Evolutionary conservation across 30 jellyfish, hydroid and myxozoan species (phyloP), one percentile per base, ranked within the genome.

Genomic region (Hydractinia echinata): DNA sequence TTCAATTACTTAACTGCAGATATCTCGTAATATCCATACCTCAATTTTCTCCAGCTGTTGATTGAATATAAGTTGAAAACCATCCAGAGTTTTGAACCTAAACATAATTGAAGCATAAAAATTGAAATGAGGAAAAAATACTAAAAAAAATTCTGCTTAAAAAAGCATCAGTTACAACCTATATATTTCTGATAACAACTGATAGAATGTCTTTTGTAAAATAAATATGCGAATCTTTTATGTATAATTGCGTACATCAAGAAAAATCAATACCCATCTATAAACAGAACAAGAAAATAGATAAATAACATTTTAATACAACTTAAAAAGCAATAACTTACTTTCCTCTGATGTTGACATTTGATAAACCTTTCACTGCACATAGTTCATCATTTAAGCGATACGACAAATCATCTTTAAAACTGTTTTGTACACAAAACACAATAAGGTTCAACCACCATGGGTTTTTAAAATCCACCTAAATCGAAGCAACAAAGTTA

Each of bases 401-500:
- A 30, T 21, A 16, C 68, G 54, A 13, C n/a, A 74, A 74, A 51
- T 74, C 66, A 51, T 74, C 62, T 48, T 55, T 49, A 19, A 74
- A 49, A 74, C 74, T 19, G 14, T 74, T 53, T 3, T 13, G 15
- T 49, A 8, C 20, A 18, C 69, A 19, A 4, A 49, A 74, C 51
- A 30, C 4, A 5, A 49, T 54, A 9, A 74, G 67, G 14, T 74
- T 54, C 67, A 74, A 8, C 83, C 83, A 74, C 83, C 83, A 74
- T 49, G 83, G 83, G 7, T 74, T 50, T 5, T 55, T 58, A 74
- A 50, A 52, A 74, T 74, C 83, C 2, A 74, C 15, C 83, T 74
- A 44, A 74, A 16, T 5, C 10, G 10, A 74, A 5, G 69, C 19
- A 64, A 7, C 74, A 64, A 64, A 64, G 74, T n/a, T 30, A 30